Conservation (phyloP, 1,140 invertebrate genomes). For the Drosophila prosaltans region DNA sequence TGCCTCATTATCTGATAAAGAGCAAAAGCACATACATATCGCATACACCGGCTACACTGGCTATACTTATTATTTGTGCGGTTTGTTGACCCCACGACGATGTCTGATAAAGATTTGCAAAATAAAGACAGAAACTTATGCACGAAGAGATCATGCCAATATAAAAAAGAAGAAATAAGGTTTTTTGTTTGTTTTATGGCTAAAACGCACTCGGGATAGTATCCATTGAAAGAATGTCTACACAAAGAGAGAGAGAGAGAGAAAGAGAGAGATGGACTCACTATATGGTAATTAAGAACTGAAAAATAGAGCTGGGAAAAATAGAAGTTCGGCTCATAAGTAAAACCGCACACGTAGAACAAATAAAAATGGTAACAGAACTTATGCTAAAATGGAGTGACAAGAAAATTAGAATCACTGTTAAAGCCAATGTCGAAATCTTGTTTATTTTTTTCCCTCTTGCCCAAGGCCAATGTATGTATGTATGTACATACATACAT, state of each 20-base stretch:
- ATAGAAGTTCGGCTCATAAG: conserved; percentile 56
- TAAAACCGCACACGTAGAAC: conserved; percentile 73
- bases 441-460: conserved; percentile 15
- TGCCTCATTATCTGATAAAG: conserved; percentile 72
- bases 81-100: conserved; percentile 66
- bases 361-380: conserved; percentile 78
- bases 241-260: conserved; percentile 29
- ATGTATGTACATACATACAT: not conserved
- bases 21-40: not conserved
- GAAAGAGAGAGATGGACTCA: conserved; percentile 35
- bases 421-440: conserved; percentile 9
- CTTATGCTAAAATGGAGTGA: conserved; percentile 41
- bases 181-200: conserved; percentile 20
- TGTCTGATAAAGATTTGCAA: conserved; percentile 74
- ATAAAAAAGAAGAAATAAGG: conserved; percentile 39
- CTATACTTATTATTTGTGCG: conserved; percentile 30
- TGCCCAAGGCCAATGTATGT: conserved; percentile 61
- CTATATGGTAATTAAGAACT: conserved; percentile 43
- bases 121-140: conserved; percentile 56
- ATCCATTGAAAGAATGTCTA: conserved; percentile 20
- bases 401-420: conserved; percentile 17
- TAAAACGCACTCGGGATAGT: not conserved
- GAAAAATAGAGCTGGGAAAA: not conserved
- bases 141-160: conserved; percentile 76
- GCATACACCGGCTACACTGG: conserved; percentile 15